Conservation (phyloP, 2,797 vertebrate species). For the Luscinia luscinia region DNA sequence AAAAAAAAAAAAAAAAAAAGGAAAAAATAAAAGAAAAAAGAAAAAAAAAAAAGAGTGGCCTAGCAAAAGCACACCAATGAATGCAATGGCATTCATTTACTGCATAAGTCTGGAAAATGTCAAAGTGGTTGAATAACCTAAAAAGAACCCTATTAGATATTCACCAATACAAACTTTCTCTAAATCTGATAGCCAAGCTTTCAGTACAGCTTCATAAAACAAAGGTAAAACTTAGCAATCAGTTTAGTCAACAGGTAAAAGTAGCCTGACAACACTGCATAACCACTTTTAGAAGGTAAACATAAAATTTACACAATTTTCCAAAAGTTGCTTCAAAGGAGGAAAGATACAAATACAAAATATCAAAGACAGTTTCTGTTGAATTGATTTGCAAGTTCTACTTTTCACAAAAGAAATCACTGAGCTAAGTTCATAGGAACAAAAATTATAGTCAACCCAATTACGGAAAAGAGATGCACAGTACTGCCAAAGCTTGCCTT, state of each 20-base stretch:
- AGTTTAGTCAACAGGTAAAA: not conserved
- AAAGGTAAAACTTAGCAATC: not conserved
- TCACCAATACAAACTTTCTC: not conserved
- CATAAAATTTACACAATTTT: not conserved
- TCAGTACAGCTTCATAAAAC: not conserved
- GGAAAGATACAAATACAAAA: not conserved
- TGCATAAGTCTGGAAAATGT: not conserved
- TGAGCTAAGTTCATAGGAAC: not conserved
- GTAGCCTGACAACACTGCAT: not conserved
- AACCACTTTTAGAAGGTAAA: not conserved
- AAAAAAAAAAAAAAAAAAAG: accelerated
- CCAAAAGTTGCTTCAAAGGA: not conserved
- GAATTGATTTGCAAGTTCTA: not conserved
- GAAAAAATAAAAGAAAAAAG: not conserved
- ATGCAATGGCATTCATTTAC: not conserved
- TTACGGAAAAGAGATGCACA: not conserved
- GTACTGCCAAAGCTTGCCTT: not conserved
- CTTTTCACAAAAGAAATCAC: not conserved
- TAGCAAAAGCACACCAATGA: not conserved
- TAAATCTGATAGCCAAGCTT: not conserved
- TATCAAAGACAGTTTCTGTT: not conserved
- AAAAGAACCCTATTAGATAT: not conserved
- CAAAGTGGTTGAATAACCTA: not conserved
- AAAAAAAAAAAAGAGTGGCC: accelerated
- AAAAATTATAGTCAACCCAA: not conserved